Percentiles rank a stretch among this genome's conserved stretches.
These are phyloP conservation scores for Yponomeuta plumbellus DNA, from an alignment of 2,888 invertebrate genomes.

Conservation along the genomic window DNA sequence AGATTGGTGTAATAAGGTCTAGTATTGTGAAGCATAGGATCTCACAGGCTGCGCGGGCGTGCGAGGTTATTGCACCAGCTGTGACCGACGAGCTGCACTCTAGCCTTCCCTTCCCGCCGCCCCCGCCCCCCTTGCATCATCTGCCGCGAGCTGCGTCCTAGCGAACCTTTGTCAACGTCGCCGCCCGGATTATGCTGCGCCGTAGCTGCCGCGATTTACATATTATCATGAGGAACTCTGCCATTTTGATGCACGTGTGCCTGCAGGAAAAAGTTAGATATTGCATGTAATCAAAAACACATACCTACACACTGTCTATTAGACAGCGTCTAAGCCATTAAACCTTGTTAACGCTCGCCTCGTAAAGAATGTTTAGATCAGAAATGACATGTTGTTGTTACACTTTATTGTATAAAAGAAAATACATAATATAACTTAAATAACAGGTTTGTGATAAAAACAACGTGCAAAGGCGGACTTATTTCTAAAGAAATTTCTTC, in stretches of 20 bases:
- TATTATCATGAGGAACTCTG: background rate
- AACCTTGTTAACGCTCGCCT: background rate
- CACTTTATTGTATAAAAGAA: too few species aligned
- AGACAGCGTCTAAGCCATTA: background rate
- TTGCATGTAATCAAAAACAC: too few species aligned
- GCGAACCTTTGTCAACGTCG: slow-evolving; percentile 23
- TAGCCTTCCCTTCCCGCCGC: slow-evolving; percentile 39
- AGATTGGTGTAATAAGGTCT: slow-evolving; percentile 9
- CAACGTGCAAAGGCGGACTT: too few species aligned
- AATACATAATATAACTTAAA: too few species aligned
- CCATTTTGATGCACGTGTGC: background rate
- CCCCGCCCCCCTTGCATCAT: slow-evolving; percentile 35
- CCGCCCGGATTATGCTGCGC: slow-evolving; percentile 7
- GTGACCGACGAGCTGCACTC: slow-evolving; percentile 51
- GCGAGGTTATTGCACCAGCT: slow-evolving; percentile 61
- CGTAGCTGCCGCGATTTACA: background rate
- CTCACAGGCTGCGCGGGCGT: slow-evolving; percentile 51
- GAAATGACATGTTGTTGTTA: too few species aligned
- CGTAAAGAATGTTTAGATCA: background rate
- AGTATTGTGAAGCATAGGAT: slow-evolving; percentile 19
- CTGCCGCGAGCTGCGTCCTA: slow-evolving; percentile 33
- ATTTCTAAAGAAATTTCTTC: too few species aligned
- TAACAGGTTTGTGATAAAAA: too few species aligned
- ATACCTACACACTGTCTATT: too few species aligned
- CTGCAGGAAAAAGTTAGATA: background rate